Percentiles rank a stretch among this genome's conserved stretches.
phyloP scores from a whole-genome alignment of 2,888 invertebrate species.

The Apamea epomidion region DNA sequence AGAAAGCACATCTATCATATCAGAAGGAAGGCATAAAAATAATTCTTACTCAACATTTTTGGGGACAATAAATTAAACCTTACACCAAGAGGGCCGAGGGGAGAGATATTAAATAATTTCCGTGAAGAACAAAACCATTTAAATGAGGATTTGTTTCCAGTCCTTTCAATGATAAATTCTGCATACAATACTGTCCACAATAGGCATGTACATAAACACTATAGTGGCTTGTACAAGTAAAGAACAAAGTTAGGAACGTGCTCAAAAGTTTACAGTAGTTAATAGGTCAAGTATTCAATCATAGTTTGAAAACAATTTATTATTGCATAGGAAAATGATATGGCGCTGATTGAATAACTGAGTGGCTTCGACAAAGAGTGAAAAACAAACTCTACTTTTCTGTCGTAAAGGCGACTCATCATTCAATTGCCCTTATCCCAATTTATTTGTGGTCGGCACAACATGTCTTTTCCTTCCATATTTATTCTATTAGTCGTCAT shows the following conservation, averaged over 20 bases:
- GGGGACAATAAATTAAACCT: conserved; percentile 48
- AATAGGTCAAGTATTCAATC: conserved; percentile 18
- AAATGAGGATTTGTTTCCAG: conserved; percentile 45
- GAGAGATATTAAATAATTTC: conserved; percentile 56
- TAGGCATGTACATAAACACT: not conserved
- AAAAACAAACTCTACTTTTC: not conserved
- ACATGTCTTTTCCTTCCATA: no score
- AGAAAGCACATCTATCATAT: conserved; percentile 19
- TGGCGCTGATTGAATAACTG: not conserved
- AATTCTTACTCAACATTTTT: conserved; percentile 12
- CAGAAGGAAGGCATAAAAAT: not conserved
- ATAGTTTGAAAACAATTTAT: conserved; percentile 21
- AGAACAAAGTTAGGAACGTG: not conserved
- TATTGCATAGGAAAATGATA: not conserved
- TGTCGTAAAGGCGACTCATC: not conserved
- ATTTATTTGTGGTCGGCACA: no score
- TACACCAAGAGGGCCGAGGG: conserved; percentile 28
- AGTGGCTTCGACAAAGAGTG: not conserved
- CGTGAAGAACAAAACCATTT: conserved; percentile 38
- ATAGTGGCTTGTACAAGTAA: conserved; percentile 20
- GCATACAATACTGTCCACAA: conserved; percentile 1
- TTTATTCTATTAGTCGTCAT: no score
- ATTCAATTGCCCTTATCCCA: no score
- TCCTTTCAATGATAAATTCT: conserved; percentile 17
- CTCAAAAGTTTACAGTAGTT: conserved; percentile 17